Base-by-base conservation (phyloP, 2,113 vertebrate species). In the Tamias sibiricus region DNA sequence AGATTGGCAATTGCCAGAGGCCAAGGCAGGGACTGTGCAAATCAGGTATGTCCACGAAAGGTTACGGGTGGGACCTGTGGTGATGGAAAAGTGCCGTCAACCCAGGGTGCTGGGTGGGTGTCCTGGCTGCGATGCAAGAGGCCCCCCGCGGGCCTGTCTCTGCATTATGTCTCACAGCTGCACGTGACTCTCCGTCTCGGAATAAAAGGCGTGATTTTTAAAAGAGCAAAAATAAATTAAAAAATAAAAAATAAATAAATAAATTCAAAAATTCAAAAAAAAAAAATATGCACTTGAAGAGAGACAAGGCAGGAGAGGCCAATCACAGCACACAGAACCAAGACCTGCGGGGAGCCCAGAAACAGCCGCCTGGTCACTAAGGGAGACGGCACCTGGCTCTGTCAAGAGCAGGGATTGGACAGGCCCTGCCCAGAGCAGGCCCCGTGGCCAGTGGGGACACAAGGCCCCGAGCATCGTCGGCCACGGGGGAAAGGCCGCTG, bases 321-420 rank as follows among this genome's bases (percentile, higher is more conserved):
- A 28, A 1, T 57, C 28, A 2, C 44, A 7, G 2, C 1, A 17
- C 17, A 0, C 42, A 52, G 62, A 87, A 4, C 4, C 0, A 3
- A 28, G 52, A 52, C 52, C 14, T 17, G 3, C 52, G 14, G 52
- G 13, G 52, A 52, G 52, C 52, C 52, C 17, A 3, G 52, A 12
- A 52, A 13, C 49, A 52, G 49, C 49, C 12, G 11, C 49, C 49
- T 2, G 2, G 13, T 10, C 13, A 11, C 11, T 13, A 13, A 52
- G 49, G 2, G 49, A 13, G 49, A 52, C 49, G 49, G 11, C 11
- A 66, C 80, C 44, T 59, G 24, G 16, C 0, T 1, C 9, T 24
- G 74, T 52, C 49, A 52, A 52, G 11, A 13, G 49, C 49, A 52
- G 49, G 49, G 44, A 8, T 47, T 47, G 44, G 44, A 47, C 5